These are phyloP conservation scores for Leptothorax acervorum DNA, from an alignment of 2,888 invertebrate genomes.

Conservation along the genomic window DNA sequence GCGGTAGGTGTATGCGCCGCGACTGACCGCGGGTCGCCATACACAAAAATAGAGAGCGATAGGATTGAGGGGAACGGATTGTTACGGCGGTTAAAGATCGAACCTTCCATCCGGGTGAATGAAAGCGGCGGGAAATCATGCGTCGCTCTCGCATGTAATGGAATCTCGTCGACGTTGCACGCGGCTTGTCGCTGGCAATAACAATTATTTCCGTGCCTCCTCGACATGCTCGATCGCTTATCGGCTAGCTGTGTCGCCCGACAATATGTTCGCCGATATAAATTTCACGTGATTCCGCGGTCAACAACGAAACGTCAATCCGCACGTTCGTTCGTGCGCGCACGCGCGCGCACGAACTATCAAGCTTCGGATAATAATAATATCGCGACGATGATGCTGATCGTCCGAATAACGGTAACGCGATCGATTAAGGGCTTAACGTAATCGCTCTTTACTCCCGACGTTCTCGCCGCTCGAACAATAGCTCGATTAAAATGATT, in stretches of 20 bases:
- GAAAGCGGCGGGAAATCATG: constrained; percentile 42
- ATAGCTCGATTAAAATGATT: constrained; percentile 54
- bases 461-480: constrained; percentile 36
- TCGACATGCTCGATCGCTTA: constrained; percentile 49
- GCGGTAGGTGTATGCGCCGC: no score
- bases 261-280: constrained; percentile 59
- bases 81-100: constrained; percentile 34
- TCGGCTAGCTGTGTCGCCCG: constrained; percentile 17
- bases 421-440: constrained; percentile 66
- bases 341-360: not conserved
- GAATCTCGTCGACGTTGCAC: constrained; percentile 74
- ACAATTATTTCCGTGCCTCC: constrained; percentile 72
- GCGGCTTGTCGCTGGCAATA: constrained; percentile 74
- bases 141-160: constrained; percentile 62
- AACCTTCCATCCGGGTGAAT: not conserved
- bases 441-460: constrained; percentile 50
- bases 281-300: constrained; percentile 64
- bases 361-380: constrained; percentile 61
- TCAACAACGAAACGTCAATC: constrained; percentile 63
- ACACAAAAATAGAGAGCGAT: not conserved
- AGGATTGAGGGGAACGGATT: constrained; percentile 3
- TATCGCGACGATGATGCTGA: constrained; percentile 54
- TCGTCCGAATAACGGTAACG: constrained; percentile 55
- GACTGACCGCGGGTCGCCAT: not conserved
- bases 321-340: constrained; percentile 23